Base-by-base conservation (phyloP, 2,888 invertebrate species). In the Heteromyza rotundicornis region DNA sequence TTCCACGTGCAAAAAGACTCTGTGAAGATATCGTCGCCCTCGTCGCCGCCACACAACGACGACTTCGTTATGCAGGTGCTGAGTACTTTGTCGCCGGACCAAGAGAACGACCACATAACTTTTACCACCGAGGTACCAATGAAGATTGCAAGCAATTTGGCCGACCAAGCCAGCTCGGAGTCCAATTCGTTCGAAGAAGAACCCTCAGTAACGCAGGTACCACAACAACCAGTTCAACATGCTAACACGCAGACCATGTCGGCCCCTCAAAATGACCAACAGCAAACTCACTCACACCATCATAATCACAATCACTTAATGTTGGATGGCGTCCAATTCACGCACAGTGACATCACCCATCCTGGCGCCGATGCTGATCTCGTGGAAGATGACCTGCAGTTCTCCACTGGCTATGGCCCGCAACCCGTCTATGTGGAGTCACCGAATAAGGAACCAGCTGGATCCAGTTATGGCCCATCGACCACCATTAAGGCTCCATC, bases 361-460 rank as follows among this genome's bases (percentile, higher is more conserved):
- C 86, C 85, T 1, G 83, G 85, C 0, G 87, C 89, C 12, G 90
- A 90, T 62, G 88, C 90, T 0, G 85, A 89, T 58, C 75, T 90
- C 0, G 79, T 89, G 1, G 86, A 89, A 60, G 86, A 87, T 69
- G 88, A 88, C 54, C 55, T 80, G 47, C 80, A 82, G 27, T 81
- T 83, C 68, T 84, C 86, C 19, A 83, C 86, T 27, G 87, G 86
- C 0, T 88, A 87, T 71, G 79, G 80, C 0, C 80, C 82, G 0
- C 79, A 81, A 47, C 80, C 81, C 0, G 76, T 80, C 2, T 80
- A 77, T 56, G 73, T 80, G 2, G 73, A 74, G 16, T 77, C 81
- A 17, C 81, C 80, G 56, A 75, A 84, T 12, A 12, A 87, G 85
- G 47, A 47, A 19, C 17, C 47, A 3, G 71, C 89, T 86, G 27